Conservation (phyloP, 2,888 invertebrate species). For the Coenonympha glycerion region DNA sequence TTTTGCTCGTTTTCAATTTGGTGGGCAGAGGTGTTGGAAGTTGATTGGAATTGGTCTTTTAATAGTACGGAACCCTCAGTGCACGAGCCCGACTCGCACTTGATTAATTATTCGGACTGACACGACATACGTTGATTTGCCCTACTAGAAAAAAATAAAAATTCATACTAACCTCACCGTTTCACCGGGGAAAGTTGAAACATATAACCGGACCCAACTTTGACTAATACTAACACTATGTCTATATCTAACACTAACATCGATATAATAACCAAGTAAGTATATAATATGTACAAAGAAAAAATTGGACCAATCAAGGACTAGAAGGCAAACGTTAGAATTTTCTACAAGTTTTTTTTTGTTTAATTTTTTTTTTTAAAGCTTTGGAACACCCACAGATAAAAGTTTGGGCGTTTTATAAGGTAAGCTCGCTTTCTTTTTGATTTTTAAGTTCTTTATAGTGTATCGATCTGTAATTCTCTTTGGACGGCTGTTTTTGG, state of each 20-base stretch:
- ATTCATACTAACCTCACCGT: constrained; percentile 21
- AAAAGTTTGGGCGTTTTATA: constrained; percentile 22
- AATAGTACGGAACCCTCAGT: no score
- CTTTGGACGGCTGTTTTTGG: constrained; percentile 29
- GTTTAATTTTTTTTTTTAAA: constrained; percentile 35
- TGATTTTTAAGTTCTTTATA: constrained; percentile 25
- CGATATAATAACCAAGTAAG: constrained; percentile 30
- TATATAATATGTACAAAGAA: constrained; percentile 16
- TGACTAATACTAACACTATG: constrained; percentile 22
- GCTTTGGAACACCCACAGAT: constrained; percentile 28
- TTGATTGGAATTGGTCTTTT: no score
- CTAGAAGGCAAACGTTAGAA: constrained; percentile 61
- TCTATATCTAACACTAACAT: constrained; percentile 34
- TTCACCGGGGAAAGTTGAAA: constrained; percentile 13
- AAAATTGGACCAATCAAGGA: constrained; percentile 62
- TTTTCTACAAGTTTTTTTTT: constrained; percentile 29
- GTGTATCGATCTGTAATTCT: constrained; percentile 17
- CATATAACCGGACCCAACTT: constrained; percentile 16
- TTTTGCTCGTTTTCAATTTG: no score
- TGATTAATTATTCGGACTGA: no score
- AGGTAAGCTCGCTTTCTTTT: constrained; percentile 61
- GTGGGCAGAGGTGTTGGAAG: no score
- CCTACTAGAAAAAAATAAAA: no score
- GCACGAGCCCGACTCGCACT: no score
- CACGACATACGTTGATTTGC: no score